phyloP scores from a whole-genome alignment of 2,888 invertebrate genomes.

The Nephrotoma appendiculata region DNA sequence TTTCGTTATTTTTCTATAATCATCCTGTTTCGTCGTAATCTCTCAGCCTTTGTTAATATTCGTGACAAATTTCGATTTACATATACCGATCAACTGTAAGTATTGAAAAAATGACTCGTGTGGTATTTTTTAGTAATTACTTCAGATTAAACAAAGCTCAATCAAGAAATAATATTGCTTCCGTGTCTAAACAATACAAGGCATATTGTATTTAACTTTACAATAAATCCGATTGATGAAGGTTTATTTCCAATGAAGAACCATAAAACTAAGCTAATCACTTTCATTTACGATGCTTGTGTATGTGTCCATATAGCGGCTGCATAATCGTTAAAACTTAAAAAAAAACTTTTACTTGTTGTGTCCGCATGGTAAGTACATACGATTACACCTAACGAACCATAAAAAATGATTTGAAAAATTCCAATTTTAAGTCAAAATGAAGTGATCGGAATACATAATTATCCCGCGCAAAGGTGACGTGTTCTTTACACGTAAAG shows the following conservation, averaged over 20 bases:
- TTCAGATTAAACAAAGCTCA: neutral
- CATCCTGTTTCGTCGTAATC: too few species aligned
- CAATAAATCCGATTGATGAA: neutral
- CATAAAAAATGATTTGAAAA: neutral
- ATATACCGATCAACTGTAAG: too few species aligned
- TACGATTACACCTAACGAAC: neutral
- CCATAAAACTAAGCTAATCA: neutral
- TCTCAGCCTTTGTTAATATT: too few species aligned
- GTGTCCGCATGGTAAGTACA: neutral
- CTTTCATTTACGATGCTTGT: neutral
- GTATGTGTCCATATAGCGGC: neutral
- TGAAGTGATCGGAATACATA: neutral
- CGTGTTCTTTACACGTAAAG: neutral
- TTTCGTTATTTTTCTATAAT: too few species aligned
- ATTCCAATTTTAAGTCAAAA: neutral
- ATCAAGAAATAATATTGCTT: neutral
- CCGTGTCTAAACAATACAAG: neutral
- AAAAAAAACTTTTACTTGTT: neutral
- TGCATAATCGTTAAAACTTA: neutral
- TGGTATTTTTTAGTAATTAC: too few species aligned
- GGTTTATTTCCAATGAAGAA: neutral
- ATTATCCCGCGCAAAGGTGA: neutral
- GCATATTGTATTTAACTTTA: neutral
- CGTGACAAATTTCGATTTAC: too few species aligned
- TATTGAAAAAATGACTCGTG: too few species aligned